Base-by-base conservation (phyloP, 1,140 invertebrate species). In the Listronotus bonariensis region DNA sequence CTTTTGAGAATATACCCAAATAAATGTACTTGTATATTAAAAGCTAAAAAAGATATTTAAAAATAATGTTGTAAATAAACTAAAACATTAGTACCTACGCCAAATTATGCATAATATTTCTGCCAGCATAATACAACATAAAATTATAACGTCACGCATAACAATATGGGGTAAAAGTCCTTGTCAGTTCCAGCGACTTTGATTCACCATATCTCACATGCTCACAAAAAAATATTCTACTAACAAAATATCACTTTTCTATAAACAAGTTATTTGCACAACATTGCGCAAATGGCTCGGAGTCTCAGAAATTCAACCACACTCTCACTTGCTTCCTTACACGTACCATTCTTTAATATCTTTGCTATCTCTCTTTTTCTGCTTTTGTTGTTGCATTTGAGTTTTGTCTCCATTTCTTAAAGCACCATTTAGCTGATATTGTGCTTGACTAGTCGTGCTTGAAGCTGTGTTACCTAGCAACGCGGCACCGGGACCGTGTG, bases 331-430 rank as follows among this genome's bases (percentile, higher is more conserved):
- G 38, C 17, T 14, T 17, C 26, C 58, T 71, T 88, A 93, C 78
- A 95, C 93, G 78, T 95, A 95, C 93, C 93, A 95, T 81, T 95
- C 93, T 85, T 95, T 95, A 68, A 95, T 89, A 78, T 94, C 91
- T 85, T 93, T 93, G 65, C 87, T 84, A 82, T 92, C 88, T 74
- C 90, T 82, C 78, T 91, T 90, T 78, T 90, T 89, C 66, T 85
- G 81, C 73, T 86, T 84, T 76, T 82, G 81, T 62, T 42, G 34
- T 36, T 67, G 68, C 57, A 51, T 57, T 17, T 46, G 69, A 63
- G 69, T 68, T 42, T 73, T 75, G 52, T 75, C 74, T 15, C 76
- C 76, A 54, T 78, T 77, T 45, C 76, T 51, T 18, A 78, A 54
- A 12, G 76, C 74, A 26, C 76, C 62, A 36, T 81, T 80, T 38